phyloP scores from a whole-genome alignment of 2,797 vertebrate species.

The Poeciliopsis turneri region DNA sequence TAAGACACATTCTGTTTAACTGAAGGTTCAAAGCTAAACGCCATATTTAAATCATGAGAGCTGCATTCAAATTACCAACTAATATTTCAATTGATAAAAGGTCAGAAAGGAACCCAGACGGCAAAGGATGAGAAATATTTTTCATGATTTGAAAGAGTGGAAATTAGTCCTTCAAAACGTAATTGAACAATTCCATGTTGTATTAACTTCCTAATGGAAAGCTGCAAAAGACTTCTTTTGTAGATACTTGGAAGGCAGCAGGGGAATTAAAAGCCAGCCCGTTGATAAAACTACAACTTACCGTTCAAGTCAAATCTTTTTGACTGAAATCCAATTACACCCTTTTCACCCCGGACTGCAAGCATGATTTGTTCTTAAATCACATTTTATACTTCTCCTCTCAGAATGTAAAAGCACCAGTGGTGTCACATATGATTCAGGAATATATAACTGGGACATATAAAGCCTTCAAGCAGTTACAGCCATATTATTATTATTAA shows the following conservation, averaged over 20 bases:
- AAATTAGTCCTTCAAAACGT: slow-evolving; percentile 49
- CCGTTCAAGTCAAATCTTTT: slow-evolving; percentile 3
- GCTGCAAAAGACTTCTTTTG: slow-evolving; percentile 25
- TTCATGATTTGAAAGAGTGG: slow-evolving; percentile 51
- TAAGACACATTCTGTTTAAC: slow-evolving; percentile 33
- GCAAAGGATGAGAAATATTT: slow-evolving; percentile 43
- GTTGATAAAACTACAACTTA: slow-evolving; percentile 8
- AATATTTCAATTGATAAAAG: slow-evolving; percentile 63
- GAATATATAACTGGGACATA: background rate
- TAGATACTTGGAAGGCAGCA: slow-evolving; percentile 19
- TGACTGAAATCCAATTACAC: background rate
- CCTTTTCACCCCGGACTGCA: background rate
- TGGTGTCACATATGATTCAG: background rate
- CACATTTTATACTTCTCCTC: background rate
- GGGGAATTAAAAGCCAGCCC: slow-evolving; percentile 18
- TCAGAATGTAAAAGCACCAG: background rate
- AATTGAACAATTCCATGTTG: slow-evolving; percentile 45
- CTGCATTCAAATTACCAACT: slow-evolving; percentile 53
- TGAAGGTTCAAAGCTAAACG: slow-evolving; percentile 46
- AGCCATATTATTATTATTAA: background rate
- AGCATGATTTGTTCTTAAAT: slow-evolving; percentile 1
- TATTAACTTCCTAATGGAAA: slow-evolving; percentile 41
- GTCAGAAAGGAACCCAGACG: slow-evolving; percentile 44
- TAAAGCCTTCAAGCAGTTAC: background rate
- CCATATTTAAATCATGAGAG: slow-evolving; percentile 53